Evolutionary conservation across 2,888 invertebrate species (phyloP).

Genomic region (Epinotia nisella): DNA sequence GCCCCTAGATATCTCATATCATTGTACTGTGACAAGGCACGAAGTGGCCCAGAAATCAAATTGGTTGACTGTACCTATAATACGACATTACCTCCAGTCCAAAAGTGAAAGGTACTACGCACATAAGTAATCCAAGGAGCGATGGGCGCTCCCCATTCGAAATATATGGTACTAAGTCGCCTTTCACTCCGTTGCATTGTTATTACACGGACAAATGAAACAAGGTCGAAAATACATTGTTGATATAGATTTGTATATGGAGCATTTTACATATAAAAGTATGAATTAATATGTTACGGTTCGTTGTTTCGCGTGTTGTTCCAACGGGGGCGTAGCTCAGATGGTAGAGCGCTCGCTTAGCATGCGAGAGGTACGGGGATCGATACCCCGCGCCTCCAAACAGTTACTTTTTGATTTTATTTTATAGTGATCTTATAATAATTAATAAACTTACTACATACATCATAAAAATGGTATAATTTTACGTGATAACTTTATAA

Average conservation of each 20-base stretch:
- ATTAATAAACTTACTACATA: too few relatives aligned
- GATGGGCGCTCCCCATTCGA: background rate
- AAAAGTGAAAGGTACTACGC: slow-evolving; percentile 28
- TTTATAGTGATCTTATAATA: too few relatives aligned
- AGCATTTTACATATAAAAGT: slow-evolving; percentile 21
- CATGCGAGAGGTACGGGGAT: slow-evolving; percentile 85
- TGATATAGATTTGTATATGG: background rate
- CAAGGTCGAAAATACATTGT: background rate
- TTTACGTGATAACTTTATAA: too few relatives aligned
- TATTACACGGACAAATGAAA: background rate
- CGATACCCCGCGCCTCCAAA: slow-evolving; percentile 84
- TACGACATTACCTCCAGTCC: slow-evolving; percentile 3
- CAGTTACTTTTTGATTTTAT: background rate
- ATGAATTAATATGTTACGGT: background rate
- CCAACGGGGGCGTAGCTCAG: slow-evolving; percentile 82
- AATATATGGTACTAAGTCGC: slow-evolving; percentile 3
- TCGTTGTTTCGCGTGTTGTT: background rate
- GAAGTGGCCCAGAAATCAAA: too few relatives aligned
- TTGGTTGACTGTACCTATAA: too few relatives aligned
- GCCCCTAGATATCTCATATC: too few relatives aligned
- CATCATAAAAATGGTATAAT: too few relatives aligned
- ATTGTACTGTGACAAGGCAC: too few relatives aligned
- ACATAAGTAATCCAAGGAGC: slow-evolving; percentile 25
- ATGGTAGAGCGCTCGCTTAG: slow-evolving; percentile 85
- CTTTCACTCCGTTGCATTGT: background rate